These are phyloP conservation scores for Eubucco bourcierii DNA, from an alignment of 2,113 vertebrate species.

Conservation along the genomic window DNA sequence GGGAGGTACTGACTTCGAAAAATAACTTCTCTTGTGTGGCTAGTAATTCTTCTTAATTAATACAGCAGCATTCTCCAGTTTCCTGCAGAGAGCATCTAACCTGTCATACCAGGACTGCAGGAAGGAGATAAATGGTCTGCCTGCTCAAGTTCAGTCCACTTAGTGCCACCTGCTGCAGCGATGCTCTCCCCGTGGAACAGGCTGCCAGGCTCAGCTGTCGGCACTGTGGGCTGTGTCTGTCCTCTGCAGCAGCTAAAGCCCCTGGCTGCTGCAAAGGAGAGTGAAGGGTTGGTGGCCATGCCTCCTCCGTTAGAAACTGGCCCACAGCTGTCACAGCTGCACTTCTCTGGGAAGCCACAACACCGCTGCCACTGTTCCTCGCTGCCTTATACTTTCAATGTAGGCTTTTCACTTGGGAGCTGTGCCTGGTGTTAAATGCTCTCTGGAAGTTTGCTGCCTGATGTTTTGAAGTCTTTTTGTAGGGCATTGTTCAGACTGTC, in stretches of 20 bases:
- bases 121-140: background rate
- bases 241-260: background rate
- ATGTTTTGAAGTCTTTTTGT: background rate
- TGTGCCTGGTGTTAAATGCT: background rate
- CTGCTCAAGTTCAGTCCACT: background rate
- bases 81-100: background rate
- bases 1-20: background rate
- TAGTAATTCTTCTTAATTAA: background rate
- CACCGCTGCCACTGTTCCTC: background rate
- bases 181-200: background rate
- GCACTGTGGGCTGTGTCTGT: fast-evolving
- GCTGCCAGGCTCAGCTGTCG: background rate
- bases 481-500: background rate
- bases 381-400: background rate
- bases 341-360: background rate
- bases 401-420: fast-evolving
- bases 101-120: background rate
- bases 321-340: background rate
- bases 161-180: background rate
- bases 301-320: background rate
- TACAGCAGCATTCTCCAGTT: background rate
- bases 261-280: background rate
- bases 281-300: background rate
- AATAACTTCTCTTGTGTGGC: background rate
- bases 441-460: background rate